Evolutionary conservation across 1,140 invertebrate genomes (phyloP), one percentile per base, ranked within the genome.

Genomic region (Zeugodacus cucurbitae): DNA sequence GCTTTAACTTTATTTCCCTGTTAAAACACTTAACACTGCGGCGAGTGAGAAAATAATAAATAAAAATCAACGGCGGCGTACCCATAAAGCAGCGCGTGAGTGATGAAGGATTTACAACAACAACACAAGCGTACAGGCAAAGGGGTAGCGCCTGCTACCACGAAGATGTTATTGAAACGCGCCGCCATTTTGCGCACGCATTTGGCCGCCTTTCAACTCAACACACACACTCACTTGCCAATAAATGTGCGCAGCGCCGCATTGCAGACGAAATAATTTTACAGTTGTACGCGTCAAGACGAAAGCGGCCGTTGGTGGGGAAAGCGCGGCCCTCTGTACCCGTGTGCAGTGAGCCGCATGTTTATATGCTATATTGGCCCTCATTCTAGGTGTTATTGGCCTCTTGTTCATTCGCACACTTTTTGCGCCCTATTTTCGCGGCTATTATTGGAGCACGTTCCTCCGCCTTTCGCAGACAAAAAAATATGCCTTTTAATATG

Each of bases 261-360:
- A 82, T 82, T 82, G 74, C 74, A 82, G 74, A 82, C 41, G 41
- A 82, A 82, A 82, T 82, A 26, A 82, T 44, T 82, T 82, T 82
- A 20, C 74, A 82, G 22, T n/a, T 82, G 74, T 48, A 22, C 41
- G 37, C 74, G 41, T 48, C 41, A 48, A 82, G 48, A 10, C 29
- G 41, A 11, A 54, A 10, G 34, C n/a, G 34, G 37, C 22, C 10
- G 11, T 3, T 67, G 26, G 20, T 14, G 22, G 22, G 3, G 29
- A 22, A 62, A 62, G 58, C 4, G 67, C 17, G 67, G 20, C 0
- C 14, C 0, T 22, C 17, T 1, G 6, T 11, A 22, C 17, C 8
- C 17, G 34, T 22, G 14, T 34, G 20, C 67, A 37, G 32, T 74
- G 67, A 22, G 3, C 2, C 20, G 64, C 1, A 37, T 70, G 67